phyloP scores from a whole-genome alignment of 1,140 invertebrate species.

The Drosophila nikananu region DNA sequence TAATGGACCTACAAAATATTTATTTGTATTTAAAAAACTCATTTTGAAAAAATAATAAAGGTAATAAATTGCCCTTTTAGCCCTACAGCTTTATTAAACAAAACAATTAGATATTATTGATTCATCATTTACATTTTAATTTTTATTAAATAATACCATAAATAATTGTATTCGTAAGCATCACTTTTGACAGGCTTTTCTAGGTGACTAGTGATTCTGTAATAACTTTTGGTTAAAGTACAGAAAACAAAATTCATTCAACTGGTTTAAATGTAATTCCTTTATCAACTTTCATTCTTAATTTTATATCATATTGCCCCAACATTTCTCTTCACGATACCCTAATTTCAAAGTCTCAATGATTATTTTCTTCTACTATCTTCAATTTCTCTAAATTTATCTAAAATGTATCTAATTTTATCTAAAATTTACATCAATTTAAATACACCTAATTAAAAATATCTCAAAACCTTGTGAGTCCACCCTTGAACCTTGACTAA shows the following conservation, averaged over 20 bases:
- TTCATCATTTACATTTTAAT: no score
- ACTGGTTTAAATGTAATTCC: not conserved
- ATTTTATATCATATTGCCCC: not conserved
- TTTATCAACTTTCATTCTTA: not conserved
- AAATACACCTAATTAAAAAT: not conserved
- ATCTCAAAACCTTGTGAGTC: not conserved
- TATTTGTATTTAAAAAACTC: not conserved
- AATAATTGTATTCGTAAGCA: not conserved
- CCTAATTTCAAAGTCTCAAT: not conserved
- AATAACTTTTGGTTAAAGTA: not conserved
- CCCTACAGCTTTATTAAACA: not conserved
- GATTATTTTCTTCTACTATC: not conserved
- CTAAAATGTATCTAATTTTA: no score
- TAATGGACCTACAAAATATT: no score
- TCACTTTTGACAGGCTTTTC: not conserved
- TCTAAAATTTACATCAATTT: not conserved
- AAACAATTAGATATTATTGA: not conserved
- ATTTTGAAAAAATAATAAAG: not conserved
- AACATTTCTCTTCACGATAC: not conserved
- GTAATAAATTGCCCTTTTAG: no score
- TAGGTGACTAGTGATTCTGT: not conserved
- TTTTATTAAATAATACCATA: not conserved
- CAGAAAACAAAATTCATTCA: no score
- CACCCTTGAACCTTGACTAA: constrained; percentile 8
- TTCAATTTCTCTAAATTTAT: not conserved